Conservation (phyloP, 1,140 invertebrate genomes). For the Drosophila takahashii region DNA sequence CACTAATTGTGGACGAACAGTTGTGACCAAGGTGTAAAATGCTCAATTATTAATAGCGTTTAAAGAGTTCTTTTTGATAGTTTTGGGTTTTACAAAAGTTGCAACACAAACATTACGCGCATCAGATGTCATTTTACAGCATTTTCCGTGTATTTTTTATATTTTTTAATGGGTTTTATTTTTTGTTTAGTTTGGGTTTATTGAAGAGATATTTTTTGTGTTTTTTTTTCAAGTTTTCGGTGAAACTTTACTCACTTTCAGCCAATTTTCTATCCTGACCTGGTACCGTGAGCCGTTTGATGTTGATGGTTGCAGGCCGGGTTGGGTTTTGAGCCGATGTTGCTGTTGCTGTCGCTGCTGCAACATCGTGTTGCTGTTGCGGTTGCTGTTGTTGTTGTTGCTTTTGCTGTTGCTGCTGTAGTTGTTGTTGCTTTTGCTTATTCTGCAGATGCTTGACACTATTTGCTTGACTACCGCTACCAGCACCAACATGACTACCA, state of each 20-base stretch:
- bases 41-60: slow-evolving; percentile 61
- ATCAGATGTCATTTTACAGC: slow-evolving; percentile 78
- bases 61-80: slow-evolving; percentile 12
- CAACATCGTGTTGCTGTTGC: slow-evolving; percentile 20
- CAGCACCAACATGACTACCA: slow-evolving; percentile 72
- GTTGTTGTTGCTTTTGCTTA: slow-evolving; percentile 70
- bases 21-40: slow-evolving; percentile 71
- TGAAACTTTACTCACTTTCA: slow-evolving; percentile 84
- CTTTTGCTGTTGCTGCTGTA: slow-evolving; percentile 43
- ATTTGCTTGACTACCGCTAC: slow-evolving; percentile 69
- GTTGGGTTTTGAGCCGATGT: slow-evolving; percentile 48
- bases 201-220: slow-evolving; percentile 53
- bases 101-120: slow-evolving; percentile 80
- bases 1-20: slow-evolving; percentile 66
- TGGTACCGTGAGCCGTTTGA: slow-evolving; percentile 82
- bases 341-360: slow-evolving; percentile 33
- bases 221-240: slow-evolving; percentile 65
- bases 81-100: slow-evolving; percentile 68
- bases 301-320: slow-evolving; percentile 75
- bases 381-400: slow-evolving; percentile 26
- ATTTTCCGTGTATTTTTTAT: slow-evolving; percentile 66
- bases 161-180: slow-evolving; percentile 28
- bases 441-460: slow-evolving; percentile 81
- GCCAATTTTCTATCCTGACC: slow-evolving; percentile 84
- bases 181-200: slow-evolving; percentile 46